Percentiles rank a stretch among this genome's conserved stretches.
Evolutionary conservation across 1,140 invertebrate species (phyloP).

Genomic region (Samia ricini): DNA sequence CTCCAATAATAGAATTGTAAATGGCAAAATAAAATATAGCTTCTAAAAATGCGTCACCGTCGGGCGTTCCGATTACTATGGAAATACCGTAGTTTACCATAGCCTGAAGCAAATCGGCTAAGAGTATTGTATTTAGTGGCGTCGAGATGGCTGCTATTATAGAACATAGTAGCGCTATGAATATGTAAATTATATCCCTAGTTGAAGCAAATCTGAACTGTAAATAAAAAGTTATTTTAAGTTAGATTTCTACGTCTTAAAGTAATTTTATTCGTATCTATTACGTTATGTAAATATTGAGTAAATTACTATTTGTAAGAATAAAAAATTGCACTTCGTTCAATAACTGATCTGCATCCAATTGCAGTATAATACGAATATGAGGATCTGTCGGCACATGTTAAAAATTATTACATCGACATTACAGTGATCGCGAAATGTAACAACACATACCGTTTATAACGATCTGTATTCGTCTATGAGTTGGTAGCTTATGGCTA

Average conservation of each 20-base stretch:
- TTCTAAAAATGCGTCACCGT: conserved; percentile 53
- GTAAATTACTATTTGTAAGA: no score
- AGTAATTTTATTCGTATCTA: no score
- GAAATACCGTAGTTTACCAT: conserved; percentile 60
- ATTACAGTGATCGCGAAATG: no score
- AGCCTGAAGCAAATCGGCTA: conserved; percentile 81
- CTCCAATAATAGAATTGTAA: conserved; percentile 79
- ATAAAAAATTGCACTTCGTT: no score
- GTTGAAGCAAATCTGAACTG: conserved; percentile 80
- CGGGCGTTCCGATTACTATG: conserved; percentile 26
- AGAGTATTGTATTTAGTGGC: conserved; percentile 84
- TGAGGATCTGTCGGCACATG: no score
- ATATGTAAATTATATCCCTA: conserved; percentile 79
- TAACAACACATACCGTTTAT: no score
- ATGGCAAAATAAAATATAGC: conserved; percentile 78
- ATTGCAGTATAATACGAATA: not conserved
- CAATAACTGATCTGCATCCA: conserved; percentile 1
- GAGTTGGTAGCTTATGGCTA: no score
- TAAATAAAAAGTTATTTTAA: conserved; percentile 48
- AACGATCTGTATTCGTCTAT: no score
- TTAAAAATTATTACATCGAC: no score
- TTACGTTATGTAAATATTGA: no score
- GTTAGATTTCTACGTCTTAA: no score
- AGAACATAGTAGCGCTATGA: conserved; percentile 79
- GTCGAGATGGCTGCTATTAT: conserved; percentile 80